Base-by-base conservation (phyloP, 1,140 invertebrate genomes). In the Choristoneura fumiferana region DNA sequence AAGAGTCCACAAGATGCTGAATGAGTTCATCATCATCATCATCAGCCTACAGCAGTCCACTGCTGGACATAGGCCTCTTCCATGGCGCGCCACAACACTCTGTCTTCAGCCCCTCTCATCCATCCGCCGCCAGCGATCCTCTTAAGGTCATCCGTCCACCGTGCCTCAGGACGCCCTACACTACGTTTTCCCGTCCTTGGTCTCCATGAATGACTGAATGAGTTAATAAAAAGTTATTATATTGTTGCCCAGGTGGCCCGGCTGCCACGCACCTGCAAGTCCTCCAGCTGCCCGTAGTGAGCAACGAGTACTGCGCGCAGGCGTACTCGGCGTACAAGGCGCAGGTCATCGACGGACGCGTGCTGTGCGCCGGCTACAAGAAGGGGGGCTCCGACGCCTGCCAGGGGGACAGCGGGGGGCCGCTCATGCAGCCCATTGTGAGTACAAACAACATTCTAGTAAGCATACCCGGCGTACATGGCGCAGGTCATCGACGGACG, bases 391-490 rank as follows among this genome's bases (percentile, higher is more conserved):
- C 94, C 76, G 96, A 97, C 80, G 93, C 95, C 6, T 97, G 96
- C 73, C 94, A 95, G 91, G 96, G 96, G 13, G 96, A 97, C 81
- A 96, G 95, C 33, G 96, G 96, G 5, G 96, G 96, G 13, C 95
- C 96, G 0, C 72, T 97, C 3, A 95, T 97, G 94, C 81, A 84
- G 65, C 84, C 85, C 10, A 74, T 84, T 54, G 82, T 88, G 15
- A 81, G 78, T 77, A 43, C 13, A n/a, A 37, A 35, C n/a, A 8
- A 37, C 3, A 9, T 12, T 8, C 9, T 29, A 2, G 2, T 29
- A 29, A 29, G 22, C 22, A 3, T 29, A 29, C 22, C 2, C 2
- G 22, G 2, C 22, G 6, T 6, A 29, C 2, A 3, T 29, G 22
- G 22, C 73, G 22, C 22, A 29, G 14, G 76, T 92, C 0, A 94